Percentiles rank a stretch among this genome's conserved stretches.
phyloP scores from a whole-genome alignment of 2,113 vertebrate genomes.

The Tachuris rubrigastra region DNA sequence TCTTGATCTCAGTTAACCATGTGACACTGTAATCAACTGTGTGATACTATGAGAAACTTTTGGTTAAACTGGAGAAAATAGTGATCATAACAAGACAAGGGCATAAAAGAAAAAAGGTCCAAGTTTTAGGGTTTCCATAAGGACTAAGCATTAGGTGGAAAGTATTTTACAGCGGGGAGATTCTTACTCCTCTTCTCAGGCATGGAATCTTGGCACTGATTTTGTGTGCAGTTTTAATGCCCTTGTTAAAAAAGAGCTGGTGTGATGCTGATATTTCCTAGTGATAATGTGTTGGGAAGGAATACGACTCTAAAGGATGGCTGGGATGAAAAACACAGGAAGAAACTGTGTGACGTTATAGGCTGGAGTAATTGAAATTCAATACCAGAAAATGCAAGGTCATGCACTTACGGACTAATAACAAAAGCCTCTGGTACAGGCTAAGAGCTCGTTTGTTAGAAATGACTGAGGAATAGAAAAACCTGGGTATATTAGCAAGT shows the following conservation, averaged over 20 bases:
- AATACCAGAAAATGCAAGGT: conserved; percentile 53
- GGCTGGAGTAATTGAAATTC: conserved; percentile 55
- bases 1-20: background rate
- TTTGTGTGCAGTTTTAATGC: background rate
- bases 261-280: background rate
- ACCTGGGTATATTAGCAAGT: conserved; percentile 2
- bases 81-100: background rate
- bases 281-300: background rate
- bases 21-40: background rate
- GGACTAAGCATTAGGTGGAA: background rate
- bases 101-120: background rate
- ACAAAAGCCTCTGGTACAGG: conserved; percentile 16
- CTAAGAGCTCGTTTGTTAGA: conserved; percentile 37
- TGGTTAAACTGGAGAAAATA: background rate
- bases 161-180: background rate
- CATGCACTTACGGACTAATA: background rate
- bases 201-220: background rate
- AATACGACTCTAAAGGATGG: conserved; percentile 15
- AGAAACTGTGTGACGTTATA: background rate
- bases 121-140: background rate
- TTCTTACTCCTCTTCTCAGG: background rate
- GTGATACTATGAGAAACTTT: background rate
- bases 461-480: conserved; percentile 30
- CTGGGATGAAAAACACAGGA: background rate
- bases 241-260: background rate